A percentile compares a stretch with the other conserved stretches of the same genome.
Conservation (phyloP, 2,888 invertebrate species). For the Odiellus spinosus region DNA sequence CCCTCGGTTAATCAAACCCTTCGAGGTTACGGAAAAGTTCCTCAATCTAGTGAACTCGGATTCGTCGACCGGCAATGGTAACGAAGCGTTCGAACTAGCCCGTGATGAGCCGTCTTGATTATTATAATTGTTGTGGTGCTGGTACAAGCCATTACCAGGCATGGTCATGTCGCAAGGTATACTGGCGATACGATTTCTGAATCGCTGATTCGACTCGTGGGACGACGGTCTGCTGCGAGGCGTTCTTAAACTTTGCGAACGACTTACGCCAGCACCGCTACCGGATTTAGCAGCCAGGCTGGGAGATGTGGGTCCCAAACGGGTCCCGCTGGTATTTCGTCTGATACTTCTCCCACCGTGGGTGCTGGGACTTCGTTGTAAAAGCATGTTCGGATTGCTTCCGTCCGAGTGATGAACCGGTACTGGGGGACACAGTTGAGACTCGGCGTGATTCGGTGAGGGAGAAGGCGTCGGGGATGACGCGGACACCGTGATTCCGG, state of each 20-base stretch:
- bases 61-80: constrained; percentile 16
- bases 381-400: no score
- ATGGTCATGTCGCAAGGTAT: constrained; percentile 16
- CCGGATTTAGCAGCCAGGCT: no score
- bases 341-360: no score
- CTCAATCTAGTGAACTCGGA: constrained; percentile 23
- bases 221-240: constrained; percentile 39
- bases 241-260: constrained; percentile 74
- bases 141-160: neutral
- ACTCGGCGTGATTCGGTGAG: no score
- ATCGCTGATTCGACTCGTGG: constrained; percentile 14
- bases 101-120: neutral
- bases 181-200: constrained; percentile 16
- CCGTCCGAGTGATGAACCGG: no score
- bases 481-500: no score
- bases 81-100: constrained; percentile 11
- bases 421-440: no score
- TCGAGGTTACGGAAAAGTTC: constrained; percentile 64
- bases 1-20: constrained; percentile 76
- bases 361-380: no score
- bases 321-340: no score
- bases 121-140: neutral
- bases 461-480: no score
- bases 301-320: no score
- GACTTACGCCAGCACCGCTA: constrained; percentile 31